phyloP scores from a whole-genome alignment of 2,888 invertebrate genomes.

The Lymantria monacha region DNA sequence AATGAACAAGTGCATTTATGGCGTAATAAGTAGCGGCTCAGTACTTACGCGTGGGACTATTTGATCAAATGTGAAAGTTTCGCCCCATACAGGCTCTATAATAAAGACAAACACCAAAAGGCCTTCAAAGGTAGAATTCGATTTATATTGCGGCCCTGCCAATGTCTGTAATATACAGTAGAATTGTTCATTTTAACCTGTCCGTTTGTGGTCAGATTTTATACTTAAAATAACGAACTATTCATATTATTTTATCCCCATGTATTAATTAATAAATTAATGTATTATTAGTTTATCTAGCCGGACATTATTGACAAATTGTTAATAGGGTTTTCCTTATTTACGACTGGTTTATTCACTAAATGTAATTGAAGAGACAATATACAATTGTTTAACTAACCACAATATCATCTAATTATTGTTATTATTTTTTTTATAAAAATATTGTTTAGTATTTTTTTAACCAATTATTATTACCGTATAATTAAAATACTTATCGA shows the following conservation, averaged over 20 bases:
- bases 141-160: too few relatives aligned
- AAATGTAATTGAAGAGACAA: not conserved
- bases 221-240: not conserved
- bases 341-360: not conserved
- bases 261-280: slow-evolving; percentile 1
- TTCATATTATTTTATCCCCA: not conserved
- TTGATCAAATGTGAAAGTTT: slow-evolving; percentile 51
- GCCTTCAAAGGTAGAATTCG: too few relatives aligned
- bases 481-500: too few relatives aligned
- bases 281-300: not conserved
- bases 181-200: too few relatives aligned
- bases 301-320: not conserved
- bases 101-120: too few relatives aligned
- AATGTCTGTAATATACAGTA: too few relatives aligned
- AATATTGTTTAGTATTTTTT: not conserved
- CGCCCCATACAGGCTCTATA: slow-evolving; percentile 32
- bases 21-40: slow-evolving; percentile 31
- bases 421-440: not conserved
- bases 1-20: slow-evolving; percentile 5
- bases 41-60: slow-evolving; percentile 42
- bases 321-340: not conserved
- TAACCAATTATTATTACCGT: not conserved
- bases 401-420: not conserved
- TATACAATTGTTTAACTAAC: not conserved
- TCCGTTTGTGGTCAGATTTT: too few relatives aligned